Percentiles rank a stretch among this genome's conserved stretches.
phyloP scores from a whole-genome alignment of 2,797 vertebrate species.

The Sternotherus odoratus region DNA sequence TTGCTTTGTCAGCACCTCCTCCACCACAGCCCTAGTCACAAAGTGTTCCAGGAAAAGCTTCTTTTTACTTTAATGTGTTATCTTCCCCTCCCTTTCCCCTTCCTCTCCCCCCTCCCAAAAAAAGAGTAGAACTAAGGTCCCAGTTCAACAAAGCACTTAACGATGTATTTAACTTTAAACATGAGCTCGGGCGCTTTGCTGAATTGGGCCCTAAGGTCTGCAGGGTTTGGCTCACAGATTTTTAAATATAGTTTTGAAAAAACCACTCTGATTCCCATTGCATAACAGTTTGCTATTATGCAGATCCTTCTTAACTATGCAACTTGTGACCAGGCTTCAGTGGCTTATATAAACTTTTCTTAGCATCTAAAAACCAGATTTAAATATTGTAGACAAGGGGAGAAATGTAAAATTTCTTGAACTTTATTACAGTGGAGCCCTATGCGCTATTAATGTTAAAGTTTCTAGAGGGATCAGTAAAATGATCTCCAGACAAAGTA shows the following conservation, averaged over 20 bases:
- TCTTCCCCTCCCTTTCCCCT: not conserved
- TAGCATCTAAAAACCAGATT: not conserved
- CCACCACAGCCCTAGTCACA: not conserved
- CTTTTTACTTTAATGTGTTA: not conserved
- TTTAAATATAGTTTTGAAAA: not conserved
- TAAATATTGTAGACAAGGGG: not conserved
- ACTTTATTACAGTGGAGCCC: not conserved
- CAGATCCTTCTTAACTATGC: not conserved
- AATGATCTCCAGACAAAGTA: not conserved
- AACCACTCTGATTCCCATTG: not conserved
- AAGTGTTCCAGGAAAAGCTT: not conserved
- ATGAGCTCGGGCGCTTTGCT: not conserved
- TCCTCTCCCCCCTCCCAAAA: no score
- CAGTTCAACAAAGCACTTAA: not conserved
- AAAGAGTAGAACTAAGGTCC: not conserved
- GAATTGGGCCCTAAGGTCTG: not conserved
- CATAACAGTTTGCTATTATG: not conserved
- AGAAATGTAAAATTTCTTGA: not conserved
- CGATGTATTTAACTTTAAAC: not conserved
- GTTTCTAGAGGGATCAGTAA: not conserved
- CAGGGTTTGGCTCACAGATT: not conserved
- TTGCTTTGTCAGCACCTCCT: not conserved
- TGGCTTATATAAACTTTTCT: not conserved
- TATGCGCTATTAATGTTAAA: not conserved
- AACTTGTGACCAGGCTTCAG: not conserved